Percentiles rank a stretch among this genome's conserved stretches.
Evolutionary conservation across 2,797 vertebrate species (phyloP).

Genomic region (Emydoidea blandingii): DNA sequence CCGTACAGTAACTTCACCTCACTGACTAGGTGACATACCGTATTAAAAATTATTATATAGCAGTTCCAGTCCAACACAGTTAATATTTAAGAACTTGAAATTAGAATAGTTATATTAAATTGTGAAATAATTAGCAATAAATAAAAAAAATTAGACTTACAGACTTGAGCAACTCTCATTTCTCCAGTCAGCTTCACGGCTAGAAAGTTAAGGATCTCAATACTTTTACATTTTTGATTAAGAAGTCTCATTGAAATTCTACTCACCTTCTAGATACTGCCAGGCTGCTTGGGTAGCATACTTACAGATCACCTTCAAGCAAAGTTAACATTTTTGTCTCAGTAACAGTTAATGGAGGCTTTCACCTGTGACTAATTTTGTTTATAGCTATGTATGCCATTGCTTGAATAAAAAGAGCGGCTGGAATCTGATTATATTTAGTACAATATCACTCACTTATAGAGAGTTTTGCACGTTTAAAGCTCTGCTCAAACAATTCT

Average conservation of each 20-base stretch:
- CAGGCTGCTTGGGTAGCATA: background rate
- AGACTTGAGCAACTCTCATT: background rate
- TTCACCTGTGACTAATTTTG: background rate
- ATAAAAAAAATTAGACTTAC: background rate
- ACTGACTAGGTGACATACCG: background rate
- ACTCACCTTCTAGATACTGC: background rate
- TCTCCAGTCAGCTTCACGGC: background rate
- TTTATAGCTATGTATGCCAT: background rate
- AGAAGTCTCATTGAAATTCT: background rate
- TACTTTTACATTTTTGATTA: accelerated
- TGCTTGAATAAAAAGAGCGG: slow-evolving; percentile 26
- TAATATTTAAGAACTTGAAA: background rate
- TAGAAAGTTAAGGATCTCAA: background rate
- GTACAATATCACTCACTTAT: background rate
- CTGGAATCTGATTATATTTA: background rate
- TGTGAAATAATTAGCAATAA: background rate
- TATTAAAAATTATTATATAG: background rate
- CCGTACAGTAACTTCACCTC: background rate
- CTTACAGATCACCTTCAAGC: background rate
- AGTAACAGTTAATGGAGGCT: background rate
- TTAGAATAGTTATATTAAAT: background rate
- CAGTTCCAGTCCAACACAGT: background rate
- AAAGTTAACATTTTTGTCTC: slow-evolving; percentile 2
- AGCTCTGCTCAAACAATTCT: background rate
- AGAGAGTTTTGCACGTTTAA: background rate